phyloP scores from a whole-genome alignment of 2,888 invertebrate species.

The Nephrotoma flavescens region DNA sequence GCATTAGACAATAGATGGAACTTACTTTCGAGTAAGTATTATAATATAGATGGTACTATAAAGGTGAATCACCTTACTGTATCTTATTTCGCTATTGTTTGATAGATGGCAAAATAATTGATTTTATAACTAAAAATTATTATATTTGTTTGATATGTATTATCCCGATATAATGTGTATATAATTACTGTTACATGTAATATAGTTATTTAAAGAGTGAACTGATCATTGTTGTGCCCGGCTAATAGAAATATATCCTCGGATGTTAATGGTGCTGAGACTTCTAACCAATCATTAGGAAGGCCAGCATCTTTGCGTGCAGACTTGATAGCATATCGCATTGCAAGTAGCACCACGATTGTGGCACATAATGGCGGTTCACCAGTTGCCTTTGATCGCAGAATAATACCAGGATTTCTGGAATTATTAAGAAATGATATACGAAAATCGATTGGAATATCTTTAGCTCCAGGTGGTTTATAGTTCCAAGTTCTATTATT shows the following conservation, averaged over 20 bases:
- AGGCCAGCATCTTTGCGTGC: conserved; percentile 45
- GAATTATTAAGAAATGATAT: conserved; percentile 19
- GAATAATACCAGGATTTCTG: not conserved
- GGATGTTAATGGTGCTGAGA: conserved; percentile 6
- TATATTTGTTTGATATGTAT: not conserved
- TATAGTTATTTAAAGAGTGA: not conserved
- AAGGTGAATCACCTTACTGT: not conserved
- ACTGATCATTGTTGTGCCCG: not conserved
- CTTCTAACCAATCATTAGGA: conserved; percentile 34
- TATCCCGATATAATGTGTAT: not conserved
- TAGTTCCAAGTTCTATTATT: conserved; percentile 63
- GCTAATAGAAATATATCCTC: not conserved
- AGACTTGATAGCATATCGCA: conserved; percentile 44
- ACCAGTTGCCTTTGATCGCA: conserved; percentile 31
- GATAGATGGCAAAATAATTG: not conserved
- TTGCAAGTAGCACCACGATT: conserved; percentile 38
- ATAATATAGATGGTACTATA: not conserved
- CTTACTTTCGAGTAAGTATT: not conserved
- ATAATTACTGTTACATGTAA: not conserved
- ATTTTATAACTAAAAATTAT: not conserved
- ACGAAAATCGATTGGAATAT: conserved; percentile 54
- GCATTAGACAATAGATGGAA: not conserved
- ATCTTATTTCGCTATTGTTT: not conserved
- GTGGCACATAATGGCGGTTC: conserved; percentile 39
- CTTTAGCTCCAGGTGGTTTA: conserved; percentile 52